Evolutionary conservation across 2,113 vertebrate species (phyloP).

Genomic region (Zapornia atra): DNA sequence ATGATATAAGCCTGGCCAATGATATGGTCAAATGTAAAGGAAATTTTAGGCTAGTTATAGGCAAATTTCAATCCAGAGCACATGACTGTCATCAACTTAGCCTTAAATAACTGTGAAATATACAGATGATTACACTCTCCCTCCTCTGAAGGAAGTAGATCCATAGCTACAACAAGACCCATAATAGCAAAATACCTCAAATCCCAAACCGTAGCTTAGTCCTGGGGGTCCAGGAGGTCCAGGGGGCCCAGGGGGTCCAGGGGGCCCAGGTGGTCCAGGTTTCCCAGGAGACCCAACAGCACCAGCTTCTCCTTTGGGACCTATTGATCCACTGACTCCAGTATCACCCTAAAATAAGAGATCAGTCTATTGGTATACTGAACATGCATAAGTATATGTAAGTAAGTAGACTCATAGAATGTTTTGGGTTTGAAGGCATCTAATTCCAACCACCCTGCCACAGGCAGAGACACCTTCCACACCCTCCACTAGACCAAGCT

Average conservation of each 20-base stretch:
- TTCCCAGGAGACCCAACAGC: conserved; percentile 79
- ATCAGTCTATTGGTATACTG: background rate
- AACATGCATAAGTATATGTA: background rate
- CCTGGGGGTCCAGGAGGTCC: conserved; percentile 65
- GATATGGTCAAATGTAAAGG: background rate
- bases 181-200: conserved; percentile 78
- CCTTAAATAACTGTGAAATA: background rate
- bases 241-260: conserved; percentile 84
- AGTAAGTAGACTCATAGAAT: background rate
- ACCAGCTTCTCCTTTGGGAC: conserved; percentile 82
- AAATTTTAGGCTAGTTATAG: background rate
- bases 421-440: background rate
- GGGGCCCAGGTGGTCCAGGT: conserved; percentile 79
- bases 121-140: background rate
- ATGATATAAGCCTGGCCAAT: background rate
- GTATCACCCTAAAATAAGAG: conserved; percentile 83
- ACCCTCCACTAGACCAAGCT: background rate
- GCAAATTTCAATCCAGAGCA: background rate
- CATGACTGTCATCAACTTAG: background rate
- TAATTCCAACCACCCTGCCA: background rate
- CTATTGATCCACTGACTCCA: conserved; percentile 81
- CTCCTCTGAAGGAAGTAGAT: background rate
- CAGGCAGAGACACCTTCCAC: background rate
- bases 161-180: background rate
- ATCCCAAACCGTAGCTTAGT: conserved; percentile 73